Base-by-base conservation (phyloP, 2,888 invertebrate genomes). In the Azorinus chamasolen region DNA sequence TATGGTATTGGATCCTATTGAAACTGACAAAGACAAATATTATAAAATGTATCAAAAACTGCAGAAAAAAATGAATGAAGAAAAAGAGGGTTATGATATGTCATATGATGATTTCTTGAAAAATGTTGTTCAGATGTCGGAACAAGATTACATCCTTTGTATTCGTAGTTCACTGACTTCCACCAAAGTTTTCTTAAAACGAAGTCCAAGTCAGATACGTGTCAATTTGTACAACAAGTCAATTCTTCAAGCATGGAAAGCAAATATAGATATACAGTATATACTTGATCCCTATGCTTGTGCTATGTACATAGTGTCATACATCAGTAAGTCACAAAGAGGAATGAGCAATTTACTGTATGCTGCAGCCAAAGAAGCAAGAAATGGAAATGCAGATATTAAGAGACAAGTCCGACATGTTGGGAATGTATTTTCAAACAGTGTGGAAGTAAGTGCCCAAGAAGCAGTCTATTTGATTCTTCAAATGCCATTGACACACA, bases 371-470 rank as follows among this genome's bases (percentile, higher is more conserved):
- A n/a, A n/a, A n/a, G n/a, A n/a, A n/a, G n/a, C n/a, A n/a, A n/a
- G n/a, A n/a, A n/a, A n/a, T n/a, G n/a, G n/a, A n/a, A n/a, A n/a
- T n/a, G n/a, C n/a, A n/a, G n/a, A n/a, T n/a, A n/a, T n/a, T n/a
- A n/a, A n/a, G n/a, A n/a, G n/a, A n/a, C n/a, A n/a, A n/a, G n/a
- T n/a, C n/a, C n/a, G n/a, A n/a, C n/a, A n/a, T n/a, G n/a, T n/a
- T n/a, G n/a, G n/a, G 22, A 77, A 79, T 66, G 59, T 72, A 18
- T 80, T 77, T 20, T 62, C 71, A n/a, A 83, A 78, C 46, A 64
- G 65, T 53, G 66, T 75, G 22, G 79, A 83, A 72, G 73, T 83
- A n/a, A 65, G 79, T 73, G 78, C 84, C 14, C 79, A 78, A 72
- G 71, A 75, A 48, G 72, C 72, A 22, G 61, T 65, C 2, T 79